A percentile compares a stretch with the other conserved stretches of the same genome.
Conservation (phyloP, 2,797 vertebrate species). For the Gymnodraco acuticeps region DNA sequence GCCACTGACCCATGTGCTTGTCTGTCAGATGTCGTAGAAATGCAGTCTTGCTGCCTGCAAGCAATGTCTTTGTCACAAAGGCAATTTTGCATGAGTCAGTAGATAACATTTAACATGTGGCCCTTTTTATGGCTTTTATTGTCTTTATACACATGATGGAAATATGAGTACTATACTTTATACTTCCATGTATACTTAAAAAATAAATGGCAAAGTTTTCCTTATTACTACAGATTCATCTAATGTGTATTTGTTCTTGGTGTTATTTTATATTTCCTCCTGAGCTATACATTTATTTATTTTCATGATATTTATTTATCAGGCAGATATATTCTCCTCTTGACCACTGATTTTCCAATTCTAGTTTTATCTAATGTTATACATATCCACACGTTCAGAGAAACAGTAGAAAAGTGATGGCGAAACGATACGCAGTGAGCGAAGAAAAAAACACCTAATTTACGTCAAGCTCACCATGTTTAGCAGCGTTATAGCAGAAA, state of each 20-base stretch:
- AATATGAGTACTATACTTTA: background rate
- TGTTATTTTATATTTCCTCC: background rate
- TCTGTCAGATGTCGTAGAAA: conserved; percentile 31
- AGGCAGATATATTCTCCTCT: background rate
- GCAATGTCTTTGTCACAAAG: conserved; percentile 25
- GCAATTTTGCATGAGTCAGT: conserved; percentile 27
- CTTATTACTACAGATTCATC: background rate
- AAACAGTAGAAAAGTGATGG: background rate
- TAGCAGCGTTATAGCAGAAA: background rate
- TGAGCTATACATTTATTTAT: background rate
- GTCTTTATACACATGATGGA: background rate
- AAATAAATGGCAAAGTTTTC: background rate
- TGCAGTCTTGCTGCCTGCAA: conserved; percentile 23
- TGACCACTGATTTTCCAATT: background rate
- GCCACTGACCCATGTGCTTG: background rate
- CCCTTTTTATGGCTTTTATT: background rate
- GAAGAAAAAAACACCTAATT: conserved; percentile 2
- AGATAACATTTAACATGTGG: background rate
- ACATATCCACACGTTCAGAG: background rate
- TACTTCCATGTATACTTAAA: no score
- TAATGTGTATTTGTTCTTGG: background rate
- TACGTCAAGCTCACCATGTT: background rate
- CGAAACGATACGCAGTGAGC: conserved; percentile 10
- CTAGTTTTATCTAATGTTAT: background rate
- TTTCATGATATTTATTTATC: background rate